Evolutionary conservation across 2,888 invertebrate species (phyloP), one percentile per base, ranked within the genome.

Genomic region (Rhynchonema sp.): DNA sequence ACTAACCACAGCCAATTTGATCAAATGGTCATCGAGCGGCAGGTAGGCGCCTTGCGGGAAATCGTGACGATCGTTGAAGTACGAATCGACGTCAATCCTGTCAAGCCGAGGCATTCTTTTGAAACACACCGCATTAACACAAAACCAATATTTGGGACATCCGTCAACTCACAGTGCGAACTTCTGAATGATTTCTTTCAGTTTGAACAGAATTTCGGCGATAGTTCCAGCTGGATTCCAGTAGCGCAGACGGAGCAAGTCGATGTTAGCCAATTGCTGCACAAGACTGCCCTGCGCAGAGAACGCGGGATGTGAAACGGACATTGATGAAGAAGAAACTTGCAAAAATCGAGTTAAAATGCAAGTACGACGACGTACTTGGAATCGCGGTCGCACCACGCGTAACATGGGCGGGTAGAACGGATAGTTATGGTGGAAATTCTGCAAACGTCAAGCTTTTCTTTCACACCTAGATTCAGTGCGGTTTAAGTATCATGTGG

Each of bases 201-300:
- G 71, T 49, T 73, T 72, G 46, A 63, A 61, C 20, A 74, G 65
- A 20, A 74, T 70, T 58, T 69, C 67, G 59, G 66, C 65, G 73
- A 74, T 73, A 61, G 71, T 69, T 58, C 70, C 67, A 2, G 74
- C 68, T 1, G 74, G 73, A 28, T 72, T 73, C 74, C 74, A 74
- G 61, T 69, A 70, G 1, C 73, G 70, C 46, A 74, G 63, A 65
- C 73, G 73, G 13, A 74, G 63, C 56, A 74, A 61, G 62, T 74
- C 72, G 68, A 74, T 70, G 63, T 70, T 71, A 6, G 70, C 70
- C 53, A 71, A 67, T 46, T 69, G 58, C 62, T 71, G 71, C 70
- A 70, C 70, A 67, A 71, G 66, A 9, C 68, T 68, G 22, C 67
- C 69, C 70, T 71, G 61, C 1, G 58, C 20, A 29, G n/a, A 26